phyloP scores from a whole-genome alignment of 2,113 vertebrate genomes.

The Brienomyrus brachyistius region DNA sequence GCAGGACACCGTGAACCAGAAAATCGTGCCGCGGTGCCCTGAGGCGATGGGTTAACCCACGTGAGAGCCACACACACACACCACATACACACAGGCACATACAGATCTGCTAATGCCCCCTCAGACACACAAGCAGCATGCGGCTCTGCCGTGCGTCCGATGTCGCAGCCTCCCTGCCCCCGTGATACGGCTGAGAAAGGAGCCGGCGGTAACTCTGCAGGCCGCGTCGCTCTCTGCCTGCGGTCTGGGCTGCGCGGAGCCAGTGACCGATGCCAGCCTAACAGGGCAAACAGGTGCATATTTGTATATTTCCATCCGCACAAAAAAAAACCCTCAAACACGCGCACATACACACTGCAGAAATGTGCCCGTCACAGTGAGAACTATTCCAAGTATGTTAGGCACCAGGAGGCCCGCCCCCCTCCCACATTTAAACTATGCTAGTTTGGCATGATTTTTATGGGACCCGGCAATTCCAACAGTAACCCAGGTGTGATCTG shows the following conservation, averaged over 20 bases:
- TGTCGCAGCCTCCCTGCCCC: neutral
- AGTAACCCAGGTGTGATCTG: neutral
- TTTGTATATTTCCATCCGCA: slow-evolving; percentile 1
- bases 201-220: neutral
- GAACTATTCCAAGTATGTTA: neutral
- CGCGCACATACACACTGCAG: neutral
- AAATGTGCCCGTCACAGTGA: neutral
- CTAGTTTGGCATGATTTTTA: neutral
- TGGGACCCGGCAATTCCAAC: neutral
- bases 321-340: neutral
- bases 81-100: neutral
- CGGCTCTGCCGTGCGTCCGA: neutral
- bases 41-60: neutral
- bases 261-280: neutral
- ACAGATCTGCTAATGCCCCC: neutral
- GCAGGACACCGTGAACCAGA: neutral
- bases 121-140: neutral
- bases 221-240: neutral
- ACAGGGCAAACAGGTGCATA: neutral
- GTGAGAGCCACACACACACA: neutral
- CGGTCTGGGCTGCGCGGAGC: neutral
- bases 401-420: neutral
- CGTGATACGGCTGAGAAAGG: neutral
- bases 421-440: neutral
- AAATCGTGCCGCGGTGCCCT: neutral